Conservation (phyloP, 2,888 invertebrate species). For the Cheilosia pagana region DNA sequence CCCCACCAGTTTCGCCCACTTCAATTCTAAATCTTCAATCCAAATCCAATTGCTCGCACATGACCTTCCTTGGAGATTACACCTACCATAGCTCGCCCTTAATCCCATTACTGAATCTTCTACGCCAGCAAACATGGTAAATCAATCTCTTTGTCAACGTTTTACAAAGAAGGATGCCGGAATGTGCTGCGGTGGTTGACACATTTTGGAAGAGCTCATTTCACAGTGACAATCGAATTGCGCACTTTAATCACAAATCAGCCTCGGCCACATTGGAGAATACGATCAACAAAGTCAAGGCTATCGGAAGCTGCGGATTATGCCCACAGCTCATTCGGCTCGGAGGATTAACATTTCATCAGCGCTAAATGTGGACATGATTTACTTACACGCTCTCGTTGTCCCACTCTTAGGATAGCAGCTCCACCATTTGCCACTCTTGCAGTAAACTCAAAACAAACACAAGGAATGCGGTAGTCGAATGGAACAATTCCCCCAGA, state of each 20-base stretch:
- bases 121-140: not conserved
- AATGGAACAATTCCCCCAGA: conserved; percentile 35
- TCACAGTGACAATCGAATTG: conserved; percentile 18
- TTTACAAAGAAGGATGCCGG: conserved; percentile 41
- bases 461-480: conserved; percentile 64
- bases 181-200: conserved; percentile 25
- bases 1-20: no score
- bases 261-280: conserved; percentile 28
- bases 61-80: conserved; percentile 6
- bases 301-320: conserved; percentile 73
- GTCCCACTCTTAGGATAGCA: conserved; percentile 9
- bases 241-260: conserved; percentile 65
- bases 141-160: not conserved
- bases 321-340: conserved; percentile 50
- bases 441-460: conserved; percentile 48
- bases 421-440: conserved; percentile 14
- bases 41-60: not conserved
- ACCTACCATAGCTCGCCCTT: conserved; percentile 25
- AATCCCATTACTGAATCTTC: not conserved
- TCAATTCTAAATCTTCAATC: no score
- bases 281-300: conserved; percentile 62
- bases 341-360: conserved; percentile 56
- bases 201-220: conserved; percentile 36
- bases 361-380: conserved; percentile 53
- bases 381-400: conserved; percentile 38